phyloP scores from a whole-genome alignment of 2,797 vertebrate genomes.

The Enteromius fasciolatus region DNA sequence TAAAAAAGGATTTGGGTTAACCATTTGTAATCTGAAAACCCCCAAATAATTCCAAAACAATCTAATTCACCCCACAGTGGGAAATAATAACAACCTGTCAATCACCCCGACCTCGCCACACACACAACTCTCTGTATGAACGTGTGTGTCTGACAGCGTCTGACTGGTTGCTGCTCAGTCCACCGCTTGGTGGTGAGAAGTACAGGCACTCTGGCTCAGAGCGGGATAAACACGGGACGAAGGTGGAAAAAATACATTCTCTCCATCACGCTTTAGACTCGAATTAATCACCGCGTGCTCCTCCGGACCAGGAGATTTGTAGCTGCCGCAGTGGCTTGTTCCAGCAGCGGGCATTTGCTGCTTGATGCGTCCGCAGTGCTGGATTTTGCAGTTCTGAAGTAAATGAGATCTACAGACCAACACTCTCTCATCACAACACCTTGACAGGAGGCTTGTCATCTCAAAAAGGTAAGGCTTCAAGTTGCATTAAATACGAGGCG shows the following conservation, averaged over 20 bases:
- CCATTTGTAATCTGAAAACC: not conserved
- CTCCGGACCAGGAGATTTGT: conserved; percentile 55
- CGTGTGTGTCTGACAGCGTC: conserved; percentile 13
- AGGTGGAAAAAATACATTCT: conserved; percentile 26
- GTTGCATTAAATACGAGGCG: not conserved
- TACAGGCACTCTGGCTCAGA: conserved; percentile 24
- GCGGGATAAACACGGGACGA: conserved; percentile 50
- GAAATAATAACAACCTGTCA: conserved; percentile 27
- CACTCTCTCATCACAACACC: conserved; percentile 16
- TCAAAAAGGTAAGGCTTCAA: conserved; percentile 38
- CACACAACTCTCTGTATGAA: conserved; percentile 4
- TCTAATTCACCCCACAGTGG: not conserved
- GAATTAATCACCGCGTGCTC: conserved; percentile 44
- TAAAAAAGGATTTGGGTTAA: not conserved
- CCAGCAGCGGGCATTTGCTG: conserved; percentile 47
- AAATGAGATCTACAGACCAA: conserved; percentile 35
- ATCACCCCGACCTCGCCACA: conserved; percentile 15
- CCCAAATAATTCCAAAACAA: not conserved
- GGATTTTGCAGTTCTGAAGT: conserved; percentile 51
- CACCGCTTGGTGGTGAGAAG: conserved; percentile 47
- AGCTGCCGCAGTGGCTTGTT: conserved; percentile 55
- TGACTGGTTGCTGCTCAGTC: conserved; percentile 46
- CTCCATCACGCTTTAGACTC: conserved; percentile 43
- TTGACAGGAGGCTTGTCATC: not conserved
- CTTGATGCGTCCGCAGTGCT: conserved; percentile 48